Conservation (phyloP, 2,113 vertebrate species). For the Rhinolophus ferrumequinum region DNA sequence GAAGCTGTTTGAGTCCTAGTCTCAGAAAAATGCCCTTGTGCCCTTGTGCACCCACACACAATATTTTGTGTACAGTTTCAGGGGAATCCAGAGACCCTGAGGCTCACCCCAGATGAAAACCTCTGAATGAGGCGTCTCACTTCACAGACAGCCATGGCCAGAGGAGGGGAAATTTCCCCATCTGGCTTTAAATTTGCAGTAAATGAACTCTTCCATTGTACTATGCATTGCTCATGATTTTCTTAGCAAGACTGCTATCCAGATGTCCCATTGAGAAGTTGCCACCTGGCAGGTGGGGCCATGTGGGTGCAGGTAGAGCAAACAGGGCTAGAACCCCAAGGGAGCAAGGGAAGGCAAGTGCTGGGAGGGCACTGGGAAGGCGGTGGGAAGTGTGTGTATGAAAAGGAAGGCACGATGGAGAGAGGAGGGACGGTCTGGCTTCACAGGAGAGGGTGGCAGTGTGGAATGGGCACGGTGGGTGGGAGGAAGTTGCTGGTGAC, state of each 20-base stretch:
- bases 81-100: neutral
- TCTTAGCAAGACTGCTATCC: neutral
- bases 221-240: neutral
- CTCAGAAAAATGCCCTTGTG: neutral
- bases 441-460: neutral
- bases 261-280: neutral
- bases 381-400: too few relatives aligned
- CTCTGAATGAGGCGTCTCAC: neutral
- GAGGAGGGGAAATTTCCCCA: neutral
- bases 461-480: neutral
- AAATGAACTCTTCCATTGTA: neutral
- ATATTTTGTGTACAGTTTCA: neutral
- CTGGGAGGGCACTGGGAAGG: neutral
- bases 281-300: neutral
- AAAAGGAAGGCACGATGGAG: neutral
- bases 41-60: neutral
- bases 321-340: neutral
- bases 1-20: neutral
- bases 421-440: neutral
- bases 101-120: neutral
- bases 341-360: neutral
- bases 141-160: neutral
- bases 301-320: neutral
- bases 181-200: neutral
- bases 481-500: neutral